These are phyloP conservation scores for Diachasma alloeum DNA, from an alignment of 1,140 invertebrate species.

Conservation along the genomic window DNA sequence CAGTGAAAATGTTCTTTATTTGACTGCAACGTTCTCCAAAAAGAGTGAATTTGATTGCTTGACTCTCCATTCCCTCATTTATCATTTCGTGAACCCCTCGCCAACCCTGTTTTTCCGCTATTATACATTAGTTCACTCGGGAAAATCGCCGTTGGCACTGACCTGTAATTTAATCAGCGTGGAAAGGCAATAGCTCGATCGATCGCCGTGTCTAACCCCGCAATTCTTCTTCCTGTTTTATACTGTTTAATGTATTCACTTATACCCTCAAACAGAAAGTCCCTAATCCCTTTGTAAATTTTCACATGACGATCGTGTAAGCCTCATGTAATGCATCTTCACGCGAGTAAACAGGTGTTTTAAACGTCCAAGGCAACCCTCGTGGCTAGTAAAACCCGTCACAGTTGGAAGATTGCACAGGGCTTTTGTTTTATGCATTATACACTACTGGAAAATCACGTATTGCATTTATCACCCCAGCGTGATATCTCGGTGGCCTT, in stretches of 20 bases:
- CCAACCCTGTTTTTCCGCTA: background rate
- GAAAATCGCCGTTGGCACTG: background rate
- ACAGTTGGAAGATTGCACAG: background rate
- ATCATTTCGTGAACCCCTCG: background rate
- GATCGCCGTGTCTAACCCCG: background rate
- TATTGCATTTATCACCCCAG: background rate
- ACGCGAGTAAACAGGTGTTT: background rate
- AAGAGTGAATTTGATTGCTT: too few species aligned
- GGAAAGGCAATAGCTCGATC: background rate
- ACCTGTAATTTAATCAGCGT: background rate
- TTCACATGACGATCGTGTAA: background rate
- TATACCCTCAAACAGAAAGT: background rate
- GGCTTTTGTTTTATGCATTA: background rate
- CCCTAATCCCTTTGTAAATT: background rate
- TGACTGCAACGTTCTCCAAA: too few species aligned
- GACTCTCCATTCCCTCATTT: too few species aligned
- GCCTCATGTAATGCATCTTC: background rate
- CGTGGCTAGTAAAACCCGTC: background rate
- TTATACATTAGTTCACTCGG: background rate
- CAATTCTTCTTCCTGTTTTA: background rate
- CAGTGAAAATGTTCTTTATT: background rate
- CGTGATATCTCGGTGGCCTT: background rate
- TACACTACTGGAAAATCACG: background rate
- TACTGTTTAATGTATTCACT: background rate
- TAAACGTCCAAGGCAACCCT: background rate